Evolutionary conservation across 2,888 invertebrate genomes (phyloP).

Genomic region (Adelphocoris suturalis): DNA sequence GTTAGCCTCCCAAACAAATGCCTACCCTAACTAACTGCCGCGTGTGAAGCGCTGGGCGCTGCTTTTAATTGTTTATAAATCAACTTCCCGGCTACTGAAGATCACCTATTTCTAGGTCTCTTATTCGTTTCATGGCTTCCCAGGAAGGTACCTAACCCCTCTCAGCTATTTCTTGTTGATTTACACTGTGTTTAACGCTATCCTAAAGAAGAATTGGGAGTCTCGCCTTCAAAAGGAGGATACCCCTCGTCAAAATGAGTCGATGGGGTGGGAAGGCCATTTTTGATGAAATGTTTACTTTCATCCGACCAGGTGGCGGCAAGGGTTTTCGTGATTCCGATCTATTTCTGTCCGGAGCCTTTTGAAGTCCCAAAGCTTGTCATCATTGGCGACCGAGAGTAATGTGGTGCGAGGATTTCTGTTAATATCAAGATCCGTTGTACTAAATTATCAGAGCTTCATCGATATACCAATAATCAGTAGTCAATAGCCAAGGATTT

Average conservation of each 20-base stretch:
- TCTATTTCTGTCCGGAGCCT: conserved; percentile 23
- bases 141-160: background rate
- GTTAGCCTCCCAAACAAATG: background rate
- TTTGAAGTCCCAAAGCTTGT: background rate
- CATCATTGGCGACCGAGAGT: background rate
- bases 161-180: background rate
- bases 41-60: background rate
- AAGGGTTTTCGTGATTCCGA: background rate
- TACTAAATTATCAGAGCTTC: too few species aligned
- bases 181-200: background rate
- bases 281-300: conserved; percentile 46
- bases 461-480: too few species aligned
- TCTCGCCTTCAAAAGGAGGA: too few species aligned
- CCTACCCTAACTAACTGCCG: background rate
- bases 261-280: background rate
- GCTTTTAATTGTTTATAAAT: conserved; percentile 41
- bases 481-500: too few species aligned
- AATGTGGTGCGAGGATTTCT: too few species aligned
- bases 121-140: too few species aligned
- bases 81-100: background rate
- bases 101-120: conserved; percentile 38
- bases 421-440: too few species aligned
- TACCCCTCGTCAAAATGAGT: background rate
- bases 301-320: conserved; percentile 1
- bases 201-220: background rate